Base-by-base conservation (phyloP, 2,113 vertebrate genomes). In the Cyanocitta stelleri region DNA sequence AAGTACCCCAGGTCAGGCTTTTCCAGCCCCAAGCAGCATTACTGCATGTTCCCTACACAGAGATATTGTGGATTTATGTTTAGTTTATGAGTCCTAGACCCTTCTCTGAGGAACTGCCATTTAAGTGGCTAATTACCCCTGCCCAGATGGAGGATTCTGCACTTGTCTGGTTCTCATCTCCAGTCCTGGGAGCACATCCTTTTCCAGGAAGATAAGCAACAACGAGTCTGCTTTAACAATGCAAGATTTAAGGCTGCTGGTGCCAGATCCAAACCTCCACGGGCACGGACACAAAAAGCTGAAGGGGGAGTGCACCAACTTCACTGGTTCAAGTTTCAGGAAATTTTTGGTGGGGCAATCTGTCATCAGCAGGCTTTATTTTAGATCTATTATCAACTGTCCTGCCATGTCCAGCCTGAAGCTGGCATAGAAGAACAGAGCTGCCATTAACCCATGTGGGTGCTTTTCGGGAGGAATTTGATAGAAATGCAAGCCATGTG, bases 161-260 rank as follows among this genome's bases (percentile, higher is more conserved):
- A 59, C 64, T 95, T 88, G 79, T 74, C 79, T 89, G 56, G 61
- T 85, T 92, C 80, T 89, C 59, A 75, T 90, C 83, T 54, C 35
- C 82, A 87, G 48, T 15, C 83, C 43, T 29, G 43, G 35, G 39
- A 95, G n/a, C 41, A 64, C 79, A 93, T 71, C 75, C 55, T 84
- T 92, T 95, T 83, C 92, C 75, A 71, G 72, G 51, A 84, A 95
- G 79, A 84, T 73, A 63, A 89, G 76, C 64, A 89, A 55, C 41
- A 68, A 32, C 2, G 49, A 74, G 39, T 48, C 76, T 67, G 61
- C 27, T 92, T 81, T 71, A 89, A 74, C 59, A 77, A 16, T 1
- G 10, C 20, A 77, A 92, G 92, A 86, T 92, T 80, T 92, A 93
- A 77, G 39, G 79, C 83, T 90, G 39, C 52, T 84, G 66, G 72